Evolutionary conservation across 1,140 invertebrate genomes (phyloP), one percentile per base, ranked within the genome.

Genomic region (Sitodiplosis mosellana): DNA sequence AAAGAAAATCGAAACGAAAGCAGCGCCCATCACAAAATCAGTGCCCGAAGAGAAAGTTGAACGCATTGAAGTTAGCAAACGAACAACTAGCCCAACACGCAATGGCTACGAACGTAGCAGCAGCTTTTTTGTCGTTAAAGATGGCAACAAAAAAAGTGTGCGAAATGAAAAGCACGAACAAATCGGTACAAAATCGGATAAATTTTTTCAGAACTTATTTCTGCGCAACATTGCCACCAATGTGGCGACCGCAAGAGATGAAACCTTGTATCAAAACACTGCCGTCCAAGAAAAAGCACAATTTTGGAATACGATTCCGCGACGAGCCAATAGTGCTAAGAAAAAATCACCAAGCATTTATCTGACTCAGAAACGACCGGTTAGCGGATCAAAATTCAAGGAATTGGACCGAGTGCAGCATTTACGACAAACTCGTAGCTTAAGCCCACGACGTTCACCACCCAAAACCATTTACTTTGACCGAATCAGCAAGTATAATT

Each of bases 201-300:
- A 70, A 0, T 83, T 82, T 55, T 83, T 83, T 54, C 79, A 80
- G 57, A 71, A 80, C 60, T 67, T 83, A 20, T 78, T 82, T 51
- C 57, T 81, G 11, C 59, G 73, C 48, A 69, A 74, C 47, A 49
- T 63, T 2, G 33, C 55, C 44, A 59, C 34, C 51, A 56, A 37
- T 49, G 59, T 51, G 15, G 55, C 57, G 19, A 52, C 59, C 2
- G 59, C 67, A 2, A 54, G 27, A 27, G 27, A 27, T 3, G 65
- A 50, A 59, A 52, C 47, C 55, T 53, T 52, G 53, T 56, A 19
- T 49, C 65, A 36, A 49, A 70, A 61, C 47, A 69, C 72, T 1
- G 66, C 71, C 20, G 74, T 83, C 5, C 57, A 72, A 21, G 74
- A 81, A 59, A 75, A 75, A 56, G 74, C 76, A 0, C 71, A 38